A percentile compares a stretch with the other conserved stretches of the same genome.
Conservation (phyloP, 2,113 vertebrate species). For the Xiphias gladius region DNA sequence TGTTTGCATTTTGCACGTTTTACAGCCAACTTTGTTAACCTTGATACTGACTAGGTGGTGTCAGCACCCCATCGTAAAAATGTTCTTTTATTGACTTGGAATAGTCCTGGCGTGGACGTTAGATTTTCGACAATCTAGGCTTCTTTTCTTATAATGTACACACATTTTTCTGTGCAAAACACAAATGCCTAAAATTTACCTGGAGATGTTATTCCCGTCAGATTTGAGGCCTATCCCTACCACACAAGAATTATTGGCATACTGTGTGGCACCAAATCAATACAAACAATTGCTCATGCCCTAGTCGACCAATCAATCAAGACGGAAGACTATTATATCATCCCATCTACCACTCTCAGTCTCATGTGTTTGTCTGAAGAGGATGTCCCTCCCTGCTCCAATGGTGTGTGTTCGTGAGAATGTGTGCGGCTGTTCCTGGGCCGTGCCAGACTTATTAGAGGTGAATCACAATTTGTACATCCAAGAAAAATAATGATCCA, state of each 20-base stretch:
- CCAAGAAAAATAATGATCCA: conserved; percentile 58
- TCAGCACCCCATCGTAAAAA: conserved; percentile 11
- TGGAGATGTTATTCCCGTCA: background rate
- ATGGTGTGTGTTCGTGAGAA: background rate
- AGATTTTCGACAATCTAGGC: background rate
- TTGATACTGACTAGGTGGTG: conserved; percentile 43
- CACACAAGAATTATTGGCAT: conserved; percentile 6
- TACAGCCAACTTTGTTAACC: background rate
- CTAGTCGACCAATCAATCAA: conserved; percentile 43
- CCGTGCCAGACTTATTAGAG: conserved; percentile 45
- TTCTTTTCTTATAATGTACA: background rate
- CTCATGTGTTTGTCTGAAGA: conserved; percentile 19
- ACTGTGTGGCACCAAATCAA: conserved; percentile 34
- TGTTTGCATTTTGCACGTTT: background rate
- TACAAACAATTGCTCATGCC: conserved; percentile 40
- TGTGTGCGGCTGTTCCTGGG: conserved; percentile 17
- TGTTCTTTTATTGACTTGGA: background rate
- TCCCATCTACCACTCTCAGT: conserved; percentile 33
- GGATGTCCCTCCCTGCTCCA: conserved; percentile 39
- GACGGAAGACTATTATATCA: conserved; percentile 53
- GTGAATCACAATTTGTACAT: conserved; percentile 48
- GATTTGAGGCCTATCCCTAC: conserved; percentile 3
- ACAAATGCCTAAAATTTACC: background rate
- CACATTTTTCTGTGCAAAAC: background rate
- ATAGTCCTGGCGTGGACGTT: background rate